Evolutionary conservation across 1,140 invertebrate genomes (phyloP).

Genomic region (Cyclina sinensis): DNA sequence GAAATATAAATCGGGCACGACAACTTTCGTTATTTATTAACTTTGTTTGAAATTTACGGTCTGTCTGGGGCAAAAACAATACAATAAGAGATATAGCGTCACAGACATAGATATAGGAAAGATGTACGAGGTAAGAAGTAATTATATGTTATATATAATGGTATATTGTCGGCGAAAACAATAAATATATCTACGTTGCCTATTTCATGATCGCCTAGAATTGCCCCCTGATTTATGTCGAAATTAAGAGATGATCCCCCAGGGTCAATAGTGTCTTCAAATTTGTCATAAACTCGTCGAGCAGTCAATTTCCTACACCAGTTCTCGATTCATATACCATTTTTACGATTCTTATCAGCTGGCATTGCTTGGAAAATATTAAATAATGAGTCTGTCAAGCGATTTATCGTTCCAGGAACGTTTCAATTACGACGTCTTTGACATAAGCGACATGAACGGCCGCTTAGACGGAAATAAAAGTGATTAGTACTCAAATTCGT

Average conservation of each 20-base stretch:
- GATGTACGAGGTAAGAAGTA: background rate
- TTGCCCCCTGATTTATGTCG: constrained; percentile 36
- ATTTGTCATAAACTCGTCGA: constrained; percentile 48
- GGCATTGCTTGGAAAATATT: constrained; percentile 35
- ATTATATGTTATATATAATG: constrained; percentile 20
- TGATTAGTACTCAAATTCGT: constrained; percentile 31
- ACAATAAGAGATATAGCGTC: background rate
- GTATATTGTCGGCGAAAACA: constrained; percentile 50
- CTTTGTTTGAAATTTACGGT: background rate
- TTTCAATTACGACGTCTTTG: constrained; percentile 12
- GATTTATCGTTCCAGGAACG: constrained; percentile 45
- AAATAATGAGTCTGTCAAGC: constrained; percentile 57
- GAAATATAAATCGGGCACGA: no score
- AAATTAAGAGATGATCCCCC: constrained; percentile 48
- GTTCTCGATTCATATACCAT: constrained; percentile 48
- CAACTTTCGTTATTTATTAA: background rate
- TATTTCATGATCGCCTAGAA: constrained; percentile 7
- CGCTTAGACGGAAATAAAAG: constrained; percentile 40
- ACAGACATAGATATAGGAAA: background rate
- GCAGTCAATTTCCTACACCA: constrained; percentile 36
- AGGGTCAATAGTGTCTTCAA: constrained; percentile 30
- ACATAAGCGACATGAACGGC: constrained; percentile 21
- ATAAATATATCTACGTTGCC: constrained; percentile 45
- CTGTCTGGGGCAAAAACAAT: background rate
- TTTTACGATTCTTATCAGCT: constrained; percentile 44